Percentiles rank a stretch among this genome's conserved stretches.
These are phyloP conservation scores for Engystomops pustulosus DNA, from an alignment of 2,113 vertebrate species.

Conservation along the genomic window DNA sequence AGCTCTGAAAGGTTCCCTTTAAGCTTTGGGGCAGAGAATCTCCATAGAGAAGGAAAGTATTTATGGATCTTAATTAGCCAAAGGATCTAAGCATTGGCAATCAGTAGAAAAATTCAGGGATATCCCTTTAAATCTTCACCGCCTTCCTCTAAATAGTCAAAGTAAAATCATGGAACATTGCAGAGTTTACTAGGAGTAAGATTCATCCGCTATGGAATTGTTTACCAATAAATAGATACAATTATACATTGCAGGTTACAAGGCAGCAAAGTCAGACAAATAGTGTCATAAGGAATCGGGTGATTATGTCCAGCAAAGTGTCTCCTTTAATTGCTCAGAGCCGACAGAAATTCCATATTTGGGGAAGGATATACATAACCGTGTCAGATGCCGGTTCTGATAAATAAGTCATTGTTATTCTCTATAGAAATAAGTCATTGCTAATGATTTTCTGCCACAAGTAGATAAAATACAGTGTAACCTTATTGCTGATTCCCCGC, in stretches of 20 bases:
- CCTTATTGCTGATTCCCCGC: not conserved
- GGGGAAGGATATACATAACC: constrained; percentile 1
- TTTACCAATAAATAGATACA: not conserved
- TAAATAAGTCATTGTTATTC: constrained; percentile 45
- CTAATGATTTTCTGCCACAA: constrained; percentile 37
- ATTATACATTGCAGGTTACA: not conserved
- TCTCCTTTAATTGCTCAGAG: constrained; percentile 8
- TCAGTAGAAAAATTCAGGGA: too few relatives aligned
- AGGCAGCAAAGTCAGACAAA: not conserved
- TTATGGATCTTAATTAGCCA: too few relatives aligned
- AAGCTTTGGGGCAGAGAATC: too few relatives aligned
- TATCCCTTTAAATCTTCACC: too few relatives aligned
- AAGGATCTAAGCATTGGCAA: too few relatives aligned
- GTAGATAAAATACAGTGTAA: not conserved
- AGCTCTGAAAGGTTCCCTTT: too few relatives aligned
- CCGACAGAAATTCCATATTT: constrained; percentile 36
- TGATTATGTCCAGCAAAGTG: not conserved
- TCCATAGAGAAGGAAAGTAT: too few relatives aligned
- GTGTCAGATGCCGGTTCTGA: constrained; percentile 17
- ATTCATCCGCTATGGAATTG: too few relatives aligned
- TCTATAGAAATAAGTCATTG: constrained; percentile 32
- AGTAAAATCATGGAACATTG: too few relatives aligned
- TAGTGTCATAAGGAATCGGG: not conserved
- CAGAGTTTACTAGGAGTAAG: too few relatives aligned
- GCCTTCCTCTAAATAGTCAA: too few relatives aligned